A percentile compares a stretch with the other conserved stretches of the same genome.
Evolutionary conservation across 2,797 vertebrate species (phyloP).

Genomic region (Merluccius polli): DNA sequence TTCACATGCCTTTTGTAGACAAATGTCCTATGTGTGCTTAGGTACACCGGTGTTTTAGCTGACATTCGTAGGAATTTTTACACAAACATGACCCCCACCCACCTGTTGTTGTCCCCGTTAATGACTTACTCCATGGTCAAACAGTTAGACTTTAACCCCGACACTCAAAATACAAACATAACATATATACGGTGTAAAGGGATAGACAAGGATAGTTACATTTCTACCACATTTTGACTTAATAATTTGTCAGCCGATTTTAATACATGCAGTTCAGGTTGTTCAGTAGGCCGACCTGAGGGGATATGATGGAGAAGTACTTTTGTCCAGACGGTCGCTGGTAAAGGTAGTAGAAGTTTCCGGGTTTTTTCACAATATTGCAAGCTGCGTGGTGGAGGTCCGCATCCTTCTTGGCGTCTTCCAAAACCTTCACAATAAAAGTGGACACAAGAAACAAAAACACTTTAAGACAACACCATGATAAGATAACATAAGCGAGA

Average conservation of each 20-base stretch:
- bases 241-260: background rate
- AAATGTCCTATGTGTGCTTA: background rate
- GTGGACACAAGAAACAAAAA: background rate
- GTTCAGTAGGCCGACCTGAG: slow-evolving; percentile 69
- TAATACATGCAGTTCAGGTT: background rate
- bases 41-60: background rate
- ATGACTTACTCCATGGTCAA: background rate
- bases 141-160: background rate
- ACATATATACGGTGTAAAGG: background rate
- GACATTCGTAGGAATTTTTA: background rate
- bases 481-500: background rate
- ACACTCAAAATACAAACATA: background rate
- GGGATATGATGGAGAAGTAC: slow-evolving; percentile 95
- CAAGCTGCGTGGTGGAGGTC: slow-evolving; percentile 90
- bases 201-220: background rate
- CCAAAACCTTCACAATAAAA: slow-evolving; percentile 77
- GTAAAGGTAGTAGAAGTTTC: slow-evolving; percentile 91
- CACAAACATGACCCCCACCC: background rate
- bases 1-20: background rate
- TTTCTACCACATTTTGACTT: background rate
- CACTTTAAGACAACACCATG: background rate
- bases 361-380: slow-evolving; percentile 93
- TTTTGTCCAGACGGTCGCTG: slow-evolving; percentile 83
- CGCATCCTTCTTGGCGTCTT: slow-evolving; percentile 87
- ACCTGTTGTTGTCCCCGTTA: background rate